Conservation (phyloP, 2,113 vertebrate species). For the Cephalopterus ornatus region DNA sequence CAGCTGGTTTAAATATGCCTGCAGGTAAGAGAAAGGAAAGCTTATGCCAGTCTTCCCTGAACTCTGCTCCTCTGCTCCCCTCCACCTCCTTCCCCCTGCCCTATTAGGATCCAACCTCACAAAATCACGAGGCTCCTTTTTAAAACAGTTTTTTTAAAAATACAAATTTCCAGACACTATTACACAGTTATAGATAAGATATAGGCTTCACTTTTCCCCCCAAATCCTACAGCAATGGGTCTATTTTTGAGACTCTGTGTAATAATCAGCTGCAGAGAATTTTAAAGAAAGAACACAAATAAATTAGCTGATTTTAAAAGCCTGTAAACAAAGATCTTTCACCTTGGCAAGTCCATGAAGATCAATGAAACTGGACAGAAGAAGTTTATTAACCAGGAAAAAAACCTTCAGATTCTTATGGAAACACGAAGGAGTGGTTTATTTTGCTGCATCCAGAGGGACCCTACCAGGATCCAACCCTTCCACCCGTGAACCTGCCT, state of each 20-base stretch:
- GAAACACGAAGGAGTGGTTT: background rate
- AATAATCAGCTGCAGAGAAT: background rate
- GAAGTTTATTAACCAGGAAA: constrained; percentile 6
- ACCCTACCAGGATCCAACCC: no score
- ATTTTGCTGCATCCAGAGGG: background rate
- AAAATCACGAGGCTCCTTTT: background rate
- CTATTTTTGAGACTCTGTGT: background rate
- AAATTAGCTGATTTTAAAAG: constrained; percentile 61
- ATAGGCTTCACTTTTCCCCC: background rate
- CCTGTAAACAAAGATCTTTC: constrained; percentile 59
- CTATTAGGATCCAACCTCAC: background rate
- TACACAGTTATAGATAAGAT: background rate
- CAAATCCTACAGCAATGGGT: background rate
- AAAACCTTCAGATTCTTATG: background rate
- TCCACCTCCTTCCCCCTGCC: background rate
- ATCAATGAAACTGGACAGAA: constrained; percentile 49
- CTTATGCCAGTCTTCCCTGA: background rate
- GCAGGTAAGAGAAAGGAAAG: constrained; percentile 26
- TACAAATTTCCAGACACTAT: background rate
- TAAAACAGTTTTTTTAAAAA: background rate
- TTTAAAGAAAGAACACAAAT: background rate
- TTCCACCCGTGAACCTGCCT: background rate
- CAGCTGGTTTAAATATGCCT: background rate
- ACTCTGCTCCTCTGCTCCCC: background rate
- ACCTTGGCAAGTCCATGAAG: constrained; percentile 55